A percentile compares a stretch with the other conserved stretches of the same genome.
These are phyloP conservation scores for Cetoscarus ocellatus DNA, from an alignment of 2,797 vertebrate genomes.

Conservation along the genomic window DNA sequence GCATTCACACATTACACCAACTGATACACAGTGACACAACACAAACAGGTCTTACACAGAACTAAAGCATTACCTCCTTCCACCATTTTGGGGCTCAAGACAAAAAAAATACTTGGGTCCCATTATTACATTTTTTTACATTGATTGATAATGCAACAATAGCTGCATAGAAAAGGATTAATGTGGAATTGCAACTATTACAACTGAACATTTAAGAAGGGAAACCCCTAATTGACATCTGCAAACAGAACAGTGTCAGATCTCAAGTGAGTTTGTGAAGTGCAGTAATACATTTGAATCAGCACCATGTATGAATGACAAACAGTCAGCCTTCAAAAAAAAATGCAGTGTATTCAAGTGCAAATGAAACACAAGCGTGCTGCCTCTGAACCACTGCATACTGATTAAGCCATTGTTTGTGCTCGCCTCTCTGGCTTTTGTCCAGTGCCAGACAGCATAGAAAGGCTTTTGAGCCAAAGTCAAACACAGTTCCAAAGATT, in stretches of 20 bases:
- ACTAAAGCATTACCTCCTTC: too few relatives aligned
- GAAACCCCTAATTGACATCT: not conserved
- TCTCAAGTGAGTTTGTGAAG: slow-evolving; percentile 11
- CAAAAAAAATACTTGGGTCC: too few relatives aligned
- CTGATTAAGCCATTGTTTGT: slow-evolving; percentile 75
- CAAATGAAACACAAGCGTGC: slow-evolving; percentile 68
- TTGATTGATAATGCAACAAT: too few relatives aligned
- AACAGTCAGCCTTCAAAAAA: slow-evolving; percentile 46
- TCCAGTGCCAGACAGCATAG: slow-evolving; percentile 64
- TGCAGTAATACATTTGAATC: slow-evolving; percentile 17
- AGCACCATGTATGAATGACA: slow-evolving; percentile 31
- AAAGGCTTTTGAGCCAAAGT: slow-evolving; percentile 67
- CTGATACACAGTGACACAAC: too few relatives aligned
- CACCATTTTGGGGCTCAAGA: too few relatives aligned
- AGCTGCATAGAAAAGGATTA: too few relatives aligned
- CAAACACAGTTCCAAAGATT: slow-evolving; percentile 52
- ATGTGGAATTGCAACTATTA: too few relatives aligned
- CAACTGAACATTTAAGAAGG: too few relatives aligned
- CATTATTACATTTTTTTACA: too few relatives aligned
- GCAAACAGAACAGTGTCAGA: not conserved
- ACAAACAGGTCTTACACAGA: too few relatives aligned
- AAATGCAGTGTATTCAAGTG: slow-evolving; percentile 64
- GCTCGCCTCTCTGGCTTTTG: slow-evolving; percentile 46
- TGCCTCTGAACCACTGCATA: slow-evolving; percentile 62
- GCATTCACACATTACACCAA: too few relatives aligned